Base-by-base conservation (phyloP, 2,888 invertebrate species). In the Acrocyrtus sp. region DNA sequence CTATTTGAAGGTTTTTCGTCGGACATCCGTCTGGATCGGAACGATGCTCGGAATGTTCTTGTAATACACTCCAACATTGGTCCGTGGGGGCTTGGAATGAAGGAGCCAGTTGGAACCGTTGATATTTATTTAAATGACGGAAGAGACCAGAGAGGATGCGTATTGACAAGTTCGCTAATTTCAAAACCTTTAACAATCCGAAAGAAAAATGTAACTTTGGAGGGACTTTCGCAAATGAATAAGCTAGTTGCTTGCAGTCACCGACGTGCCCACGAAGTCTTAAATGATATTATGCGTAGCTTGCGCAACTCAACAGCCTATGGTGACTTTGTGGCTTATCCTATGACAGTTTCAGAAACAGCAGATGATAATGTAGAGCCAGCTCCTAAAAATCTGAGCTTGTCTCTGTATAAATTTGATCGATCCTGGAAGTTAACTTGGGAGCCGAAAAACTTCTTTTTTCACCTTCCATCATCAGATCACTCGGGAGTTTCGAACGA, bases 101-200 rank as follows among this genome's bases (percentile, higher is more conserved):
- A 66, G 10, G 63, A 73, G n/a, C 70, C 76, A 0, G 62, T 73
- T 12, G 76, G 76, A 8, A 66, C 69, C 12, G 29, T 70, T 12
- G 75, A 75, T 39, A 73, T 76, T 27, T 76, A 76, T 26, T 24
- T 76, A 10, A 76, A 76, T 29, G 51, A 76, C 53, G 76, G 76
- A 1, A 51, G 70, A 41, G 76, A 76, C 41, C 76, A 76, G 43
- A 60, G 56, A n/a, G 76, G 76, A 5, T 76, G 76, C 19, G 34
- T 45, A n/a, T n/a, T n/a, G n/a, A n/a, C n/a, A n/a, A n/a, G n/a
- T n/a, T n/a, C n/a, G n/a, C n/a, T n/a, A n/a, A n/a, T n/a, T n/a
- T n/a, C n/a, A n/a, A n/a, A n/a, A n/a, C n/a, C n/a, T n/a, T n/a
- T n/a, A n/a, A n/a, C n/a, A n/a, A n/a, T n/a, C n/a, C n/a, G n/a